Evolutionary conservation across 2,797 vertebrate genomes (phyloP).

Genomic region (Graptemys geographica): DNA sequence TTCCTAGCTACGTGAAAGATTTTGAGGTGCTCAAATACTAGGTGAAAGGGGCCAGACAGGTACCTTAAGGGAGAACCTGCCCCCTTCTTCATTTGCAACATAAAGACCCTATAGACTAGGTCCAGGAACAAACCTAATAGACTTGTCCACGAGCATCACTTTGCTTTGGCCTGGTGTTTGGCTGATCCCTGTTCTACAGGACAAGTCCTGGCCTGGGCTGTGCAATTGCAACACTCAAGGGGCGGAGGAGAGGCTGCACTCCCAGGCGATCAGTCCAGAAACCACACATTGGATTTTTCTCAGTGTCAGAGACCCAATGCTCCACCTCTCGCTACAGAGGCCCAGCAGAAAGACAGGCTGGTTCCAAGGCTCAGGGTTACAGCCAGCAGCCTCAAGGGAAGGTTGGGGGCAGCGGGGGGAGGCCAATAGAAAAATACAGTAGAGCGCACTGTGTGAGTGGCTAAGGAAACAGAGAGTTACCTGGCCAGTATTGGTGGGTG

Average conservation of each 20-base stretch:
- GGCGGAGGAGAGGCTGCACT: background rate
- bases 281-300: background rate
- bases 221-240: background rate
- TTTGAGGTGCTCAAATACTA: background rate
- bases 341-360: background rate
- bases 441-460: background rate
- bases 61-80: background rate
- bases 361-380: background rate
- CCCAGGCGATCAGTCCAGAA: background rate
- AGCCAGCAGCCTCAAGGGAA: no score
- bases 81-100: background rate
- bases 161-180: no score
- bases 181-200: background rate
- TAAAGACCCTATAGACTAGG: background rate
- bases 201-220: background rate
- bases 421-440: no score
- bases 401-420: no score
- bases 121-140: background rate
- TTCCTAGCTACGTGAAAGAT: background rate
- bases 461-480: background rate
- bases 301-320: background rate
- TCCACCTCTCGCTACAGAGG: background rate
- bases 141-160: background rate
- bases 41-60: background rate
- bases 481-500: background rate